Evolutionary conservation across 2,113 vertebrate genomes (phyloP), one percentile per base, ranked within the genome.

Genomic region (Morone saxatilis): DNA sequence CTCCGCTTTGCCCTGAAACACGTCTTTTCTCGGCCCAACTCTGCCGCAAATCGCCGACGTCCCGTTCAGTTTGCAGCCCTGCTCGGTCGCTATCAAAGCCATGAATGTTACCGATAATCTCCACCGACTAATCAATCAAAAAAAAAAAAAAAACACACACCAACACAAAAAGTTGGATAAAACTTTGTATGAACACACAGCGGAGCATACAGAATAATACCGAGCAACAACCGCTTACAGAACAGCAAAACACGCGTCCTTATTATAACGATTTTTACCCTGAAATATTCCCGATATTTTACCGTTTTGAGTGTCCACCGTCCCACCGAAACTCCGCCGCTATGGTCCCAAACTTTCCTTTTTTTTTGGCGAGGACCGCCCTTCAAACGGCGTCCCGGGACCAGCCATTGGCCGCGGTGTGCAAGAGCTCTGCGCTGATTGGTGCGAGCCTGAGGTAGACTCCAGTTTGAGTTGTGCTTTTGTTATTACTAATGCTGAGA

Each of bases 391-490:
- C 45, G 77, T 3, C 45, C 66, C 54, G 45, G 10, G 40, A 38
- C 38, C 71, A 45, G 68, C 81, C 22, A 96, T 96, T 96, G 95
- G 95, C n/a, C 74, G 84, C 38, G 57, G 54, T 45, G 59, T 2
- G 88, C 83, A 67, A 38, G 65, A 89, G 89, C 92, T 83, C 47
- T 3, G 6, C 71, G 51, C 73, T 86, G 57, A 96, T 96, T 96
- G 95, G 96, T 69, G 20, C 54, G 68, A 53, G 4, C 61, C 53
- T 7, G 79, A 85, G 77, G 67, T 70, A 36, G 81, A 73, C 50
- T 88, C 51, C 79, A 79, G 87, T 96, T 96, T 95, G 94, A 96
- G 92, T 95, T 95, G 91, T 56, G 83, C 85, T 91, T 94, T 93
- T 94, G 90, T 94, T 92, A 92, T 91, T 88, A 86, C 80, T 84